Evolutionary conservation across 2,888 invertebrate species (phyloP), one percentile per base, ranked within the genome.

Genomic region (Dexiosoma caninum): DNA sequence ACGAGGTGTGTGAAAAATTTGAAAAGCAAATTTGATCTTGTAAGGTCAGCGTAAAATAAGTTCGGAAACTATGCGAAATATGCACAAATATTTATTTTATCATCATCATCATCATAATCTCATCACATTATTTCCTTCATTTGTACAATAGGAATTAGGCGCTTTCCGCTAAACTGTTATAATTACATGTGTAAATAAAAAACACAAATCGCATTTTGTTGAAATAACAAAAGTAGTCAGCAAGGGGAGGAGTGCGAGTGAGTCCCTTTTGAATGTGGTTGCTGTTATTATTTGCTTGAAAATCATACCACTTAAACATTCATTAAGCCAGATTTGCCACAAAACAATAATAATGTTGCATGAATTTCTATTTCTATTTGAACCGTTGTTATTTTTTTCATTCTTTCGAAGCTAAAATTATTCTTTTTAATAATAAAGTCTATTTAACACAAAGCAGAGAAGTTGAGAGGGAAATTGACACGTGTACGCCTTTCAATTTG

Each of bases 401-500:
- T 44, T 23, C 12, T 57, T 35, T 46, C n/a, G 12, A 16, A 70
- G 57, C 70, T 40, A 77, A 81, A 81, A 77, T 81, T 81, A 81
- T 81, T 81, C 77, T 77, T 81, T 77, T 77, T 59, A 77, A 81
- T 77, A 77, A 81, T 77, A 72, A 81, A 27, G 19, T 55, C 64
- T 55, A 74, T 64, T 62, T 66, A 62, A 64, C 59, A 42, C 55
- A 74, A 40, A 37, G 5, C 23, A 72, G 10, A 30, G 44, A 42
- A 14, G 32, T 14, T 23, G 60, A 30, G 40, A 69, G 76, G 70
- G 86, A 88, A 86, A 84, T 84, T 86, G 89, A 86, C 89, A 89
- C 89, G 89, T 89, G 88, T 87, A 88, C 86, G 88, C 88, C 87
- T 87, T 88, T 89, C 77, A 89, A 89, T 89, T 89, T 89, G 90